These are phyloP conservation scores for Zygogramma bicolorata DNA, from an alignment of 2,888 invertebrate species.

Conservation along the genomic window DNA sequence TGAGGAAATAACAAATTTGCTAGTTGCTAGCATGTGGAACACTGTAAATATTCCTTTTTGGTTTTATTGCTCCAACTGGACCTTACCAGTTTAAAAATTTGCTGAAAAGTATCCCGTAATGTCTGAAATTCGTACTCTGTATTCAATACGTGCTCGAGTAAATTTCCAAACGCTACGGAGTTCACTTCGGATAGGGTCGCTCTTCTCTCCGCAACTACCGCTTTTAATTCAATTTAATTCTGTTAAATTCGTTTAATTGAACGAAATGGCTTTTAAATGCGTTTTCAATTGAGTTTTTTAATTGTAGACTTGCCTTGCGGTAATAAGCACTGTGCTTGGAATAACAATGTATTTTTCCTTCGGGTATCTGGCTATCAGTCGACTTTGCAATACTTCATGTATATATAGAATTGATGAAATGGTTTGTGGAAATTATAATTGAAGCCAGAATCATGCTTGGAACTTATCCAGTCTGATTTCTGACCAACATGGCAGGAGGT, in stretches of 20 bases:
- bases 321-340: slow-evolving; percentile 29
- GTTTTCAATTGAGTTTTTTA: slow-evolving; percentile 54
- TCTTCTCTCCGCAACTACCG: slow-evolving; percentile 27
- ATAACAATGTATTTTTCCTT: slow-evolving; percentile 29
- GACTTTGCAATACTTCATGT: neutral
- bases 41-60: too few relatives aligned
- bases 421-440: too few relatives aligned
- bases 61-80: too few relatives aligned
- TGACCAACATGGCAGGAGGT: too few relatives aligned
- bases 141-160: slow-evolving; percentile 1
- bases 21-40: too few relatives aligned
- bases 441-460: too few relatives aligned
- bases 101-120: neutral
- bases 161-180: neutral
- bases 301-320: slow-evolving; percentile 32
- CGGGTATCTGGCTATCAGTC: neutral
- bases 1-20: too few relatives aligned
- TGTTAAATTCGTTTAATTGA: slow-evolving; percentile 59
- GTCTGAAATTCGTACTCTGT: slow-evolving; percentile 7
- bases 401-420: neutral
- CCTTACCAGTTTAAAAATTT: too few relatives aligned
- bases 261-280: slow-evolving; percentile 51
- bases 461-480: too few relatives aligned
- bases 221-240: slow-evolving; percentile 57
- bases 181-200: slow-evolving; percentile 14